Percentiles rank a stretch among this genome's conserved stretches.
Evolutionary conservation across 2,797 vertebrate species (phyloP).

Genomic region (Rhinogobio ventralis): DNA sequence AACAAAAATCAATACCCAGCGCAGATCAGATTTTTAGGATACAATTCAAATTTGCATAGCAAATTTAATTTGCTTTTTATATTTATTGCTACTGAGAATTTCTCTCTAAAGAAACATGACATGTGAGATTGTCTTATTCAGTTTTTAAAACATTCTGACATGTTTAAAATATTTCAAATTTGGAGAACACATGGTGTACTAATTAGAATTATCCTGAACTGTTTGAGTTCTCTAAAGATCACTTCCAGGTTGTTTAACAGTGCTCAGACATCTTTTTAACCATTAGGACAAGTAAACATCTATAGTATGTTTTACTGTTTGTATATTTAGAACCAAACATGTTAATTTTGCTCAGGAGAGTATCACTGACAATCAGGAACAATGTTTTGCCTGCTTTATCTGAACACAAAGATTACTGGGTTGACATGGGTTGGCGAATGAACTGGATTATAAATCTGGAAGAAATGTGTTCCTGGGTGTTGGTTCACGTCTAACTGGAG

Average conservation of each 20-base stretch:
- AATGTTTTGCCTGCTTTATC: neutral
- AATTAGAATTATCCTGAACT: neutral
- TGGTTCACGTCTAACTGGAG: slow-evolving; percentile 32
- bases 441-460: slow-evolving; percentile 28
- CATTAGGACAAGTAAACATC: neutral
- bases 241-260: neutral
- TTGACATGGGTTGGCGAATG: neutral
- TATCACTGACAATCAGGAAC: neutral
- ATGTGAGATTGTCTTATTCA: neutral
- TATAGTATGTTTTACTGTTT: neutral
- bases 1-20: neutral
- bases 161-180: neutral
- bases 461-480: slow-evolving; percentile 36
- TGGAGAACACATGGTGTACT: neutral
- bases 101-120: neutral
- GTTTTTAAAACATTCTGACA: neutral
- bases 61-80: neutral
- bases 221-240: slow-evolving; percentile 2
- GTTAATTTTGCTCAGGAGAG: neutral
- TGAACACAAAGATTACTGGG: neutral
- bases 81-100: neutral
- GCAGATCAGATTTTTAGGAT: neutral
- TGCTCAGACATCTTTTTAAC: neutral
- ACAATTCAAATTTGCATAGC: neutral
- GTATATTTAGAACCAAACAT: neutral